Evolutionary conservation across 2,797 vertebrate genomes (phyloP).

Genomic region (Protosalanx chinensis): DNA sequence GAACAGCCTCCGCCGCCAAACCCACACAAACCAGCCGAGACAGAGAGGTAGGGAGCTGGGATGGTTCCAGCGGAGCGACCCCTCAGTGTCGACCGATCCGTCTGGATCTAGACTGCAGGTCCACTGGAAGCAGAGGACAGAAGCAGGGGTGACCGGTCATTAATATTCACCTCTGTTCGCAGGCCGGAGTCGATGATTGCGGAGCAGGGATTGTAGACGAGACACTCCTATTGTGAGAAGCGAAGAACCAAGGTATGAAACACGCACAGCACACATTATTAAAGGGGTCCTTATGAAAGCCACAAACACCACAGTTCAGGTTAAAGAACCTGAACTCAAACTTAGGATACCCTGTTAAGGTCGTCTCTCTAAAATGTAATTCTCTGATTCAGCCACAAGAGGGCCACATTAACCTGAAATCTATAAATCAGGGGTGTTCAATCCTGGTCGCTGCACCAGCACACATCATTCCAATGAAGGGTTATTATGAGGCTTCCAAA

Average conservation of each 20-base stretch:
- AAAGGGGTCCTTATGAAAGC: background rate
- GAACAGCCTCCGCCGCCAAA: constrained; percentile 55
- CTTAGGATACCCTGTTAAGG: background rate
- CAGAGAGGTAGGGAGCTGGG: constrained; percentile 59
- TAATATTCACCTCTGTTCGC: constrained; percentile 26
- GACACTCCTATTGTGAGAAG: background rate
- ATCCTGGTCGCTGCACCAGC: too few relatives aligned
- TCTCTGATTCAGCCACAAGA: constrained; percentile 25
- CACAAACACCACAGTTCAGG: too few relatives aligned
- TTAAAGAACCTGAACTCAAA: background rate
- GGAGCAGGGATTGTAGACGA: constrained; percentile 57
- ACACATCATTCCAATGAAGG: too few relatives aligned
- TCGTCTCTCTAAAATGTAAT: background rate
- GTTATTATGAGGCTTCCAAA: too few relatives aligned
- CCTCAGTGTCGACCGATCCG: too few relatives aligned
- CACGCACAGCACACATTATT: background rate
- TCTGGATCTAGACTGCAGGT: too few relatives aligned
- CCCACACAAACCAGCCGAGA: constrained; percentile 56
- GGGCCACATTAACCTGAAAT: constrained; percentile 20
- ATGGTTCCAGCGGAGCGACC: background rate
- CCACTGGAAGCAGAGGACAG: background rate
- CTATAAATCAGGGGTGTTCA: background rate
- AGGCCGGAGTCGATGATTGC: constrained; percentile 68
- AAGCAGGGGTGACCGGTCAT: background rate
- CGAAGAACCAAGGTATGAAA: background rate